These are phyloP conservation scores for Cottoperca gobio DNA, from an alignment of 2,797 vertebrate genomes.

Conservation along the genomic window DNA sequence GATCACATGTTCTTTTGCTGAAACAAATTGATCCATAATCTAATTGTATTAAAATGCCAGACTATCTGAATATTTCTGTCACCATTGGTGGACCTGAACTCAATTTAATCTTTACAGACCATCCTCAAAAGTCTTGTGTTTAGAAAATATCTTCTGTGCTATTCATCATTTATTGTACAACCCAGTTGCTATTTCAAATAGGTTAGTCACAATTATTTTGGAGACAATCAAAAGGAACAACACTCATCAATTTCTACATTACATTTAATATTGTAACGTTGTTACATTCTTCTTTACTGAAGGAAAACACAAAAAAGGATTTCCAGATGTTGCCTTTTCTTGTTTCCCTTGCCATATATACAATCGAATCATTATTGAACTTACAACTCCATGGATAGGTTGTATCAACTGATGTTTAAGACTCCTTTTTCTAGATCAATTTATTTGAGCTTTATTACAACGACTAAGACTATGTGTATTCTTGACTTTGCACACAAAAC, in stretches of 20 bases:
- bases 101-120: not conserved
- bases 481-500: constrained; percentile 84
- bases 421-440: constrained; percentile 84
- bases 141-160: not conserved
- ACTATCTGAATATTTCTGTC: not conserved
- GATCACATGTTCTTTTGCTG: not conserved
- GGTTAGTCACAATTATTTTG: not conserved
- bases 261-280: not conserved
- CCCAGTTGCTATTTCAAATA: not conserved
- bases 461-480: constrained; percentile 83
- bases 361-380: constrained; percentile 80
- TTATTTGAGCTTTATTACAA: constrained; percentile 85
- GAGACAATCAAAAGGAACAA: not conserved
- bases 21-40: not conserved
- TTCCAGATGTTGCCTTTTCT: constrained; percentile 74
- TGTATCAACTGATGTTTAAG: constrained; percentile 87
- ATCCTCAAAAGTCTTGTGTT: not conserved
- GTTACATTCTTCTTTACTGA: not conserved
- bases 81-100: not conserved
- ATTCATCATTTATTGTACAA: not conserved
- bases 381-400: constrained; percentile 80
- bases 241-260: not conserved
- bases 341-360: constrained; percentile 76
- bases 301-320: too few species aligned
- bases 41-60: not conserved